phyloP scores from a whole-genome alignment of 2,113 vertebrate genomes.

The Pseudonaja textilis region DNA sequence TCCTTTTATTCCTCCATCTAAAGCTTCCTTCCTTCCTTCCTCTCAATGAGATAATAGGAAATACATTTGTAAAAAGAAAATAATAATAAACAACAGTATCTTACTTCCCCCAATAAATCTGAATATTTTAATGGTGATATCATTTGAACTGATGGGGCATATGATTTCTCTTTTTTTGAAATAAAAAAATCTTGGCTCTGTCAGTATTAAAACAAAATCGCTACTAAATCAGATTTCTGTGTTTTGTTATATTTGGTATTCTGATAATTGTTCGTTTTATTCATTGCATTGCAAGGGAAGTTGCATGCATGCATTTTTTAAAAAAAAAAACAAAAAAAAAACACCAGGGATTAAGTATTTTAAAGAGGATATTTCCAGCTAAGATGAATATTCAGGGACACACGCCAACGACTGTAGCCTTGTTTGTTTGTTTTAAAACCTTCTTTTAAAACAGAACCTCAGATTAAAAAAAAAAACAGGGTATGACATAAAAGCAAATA shows the following conservation, averaged over 20 bases:
- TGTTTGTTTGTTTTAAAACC: neutral
- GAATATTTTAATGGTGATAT: slow-evolving; percentile 71
- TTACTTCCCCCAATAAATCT: slow-evolving; percentile 62
- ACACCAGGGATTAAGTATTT: neutral
- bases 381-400: neutral
- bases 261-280: slow-evolving; percentile 53
- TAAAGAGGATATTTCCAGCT: neutral
- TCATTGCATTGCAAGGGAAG: slow-evolving; percentile 44
- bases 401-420: neutral
- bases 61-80: neutral
- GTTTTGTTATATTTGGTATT: slow-evolving; percentile 48
- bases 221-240: slow-evolving; percentile 35
- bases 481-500: neutral
- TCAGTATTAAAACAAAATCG: slow-evolving; percentile 58
- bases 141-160: slow-evolving; percentile 69
- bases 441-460: neutral
- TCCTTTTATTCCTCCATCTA: slow-evolving; percentile 4
- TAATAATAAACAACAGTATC: slow-evolving; percentile 38
- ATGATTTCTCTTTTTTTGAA: slow-evolving; percentile 45
- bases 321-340: neutral
- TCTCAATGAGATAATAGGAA: neutral
- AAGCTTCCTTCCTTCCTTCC: neutral
- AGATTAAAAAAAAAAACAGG: neutral
- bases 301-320: slow-evolving; percentile 36
- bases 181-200: slow-evolving; percentile 64